Evolutionary conservation across 2,888 invertebrate genomes (phyloP).

Genomic region (Ophion costatus): DNA sequence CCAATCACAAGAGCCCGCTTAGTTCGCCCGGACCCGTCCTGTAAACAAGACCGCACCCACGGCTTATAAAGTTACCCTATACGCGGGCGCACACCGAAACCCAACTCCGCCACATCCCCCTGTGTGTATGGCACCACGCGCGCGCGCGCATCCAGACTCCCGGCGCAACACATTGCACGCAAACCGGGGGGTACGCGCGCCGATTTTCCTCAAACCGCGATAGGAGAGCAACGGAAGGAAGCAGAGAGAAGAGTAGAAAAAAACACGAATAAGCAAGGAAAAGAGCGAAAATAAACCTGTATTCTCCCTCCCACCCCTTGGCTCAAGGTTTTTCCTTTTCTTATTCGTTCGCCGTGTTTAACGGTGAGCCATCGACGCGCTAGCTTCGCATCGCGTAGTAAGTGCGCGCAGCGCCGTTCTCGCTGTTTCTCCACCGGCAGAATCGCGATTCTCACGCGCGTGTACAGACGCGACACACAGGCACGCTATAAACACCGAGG

Average conservation of each 20-base stretch:
- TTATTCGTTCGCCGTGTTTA: conserved; percentile 48
- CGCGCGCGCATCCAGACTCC: conserved; percentile 39
- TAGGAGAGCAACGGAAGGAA: conserved; percentile 9
- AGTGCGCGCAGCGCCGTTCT: conserved; percentile 73
- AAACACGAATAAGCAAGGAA: conserved; percentile 24
- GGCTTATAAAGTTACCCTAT: conserved; percentile 87
- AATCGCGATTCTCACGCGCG: conserved; percentile 41
- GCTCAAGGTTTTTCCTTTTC: conserved; percentile 6
- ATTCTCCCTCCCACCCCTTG: conserved; percentile 23
- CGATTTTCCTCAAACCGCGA: conserved; percentile 55
- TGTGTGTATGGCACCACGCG: conserved; percentile 16
- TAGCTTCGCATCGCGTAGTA: conserved; percentile 76
- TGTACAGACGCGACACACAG: conserved; percentile 13
- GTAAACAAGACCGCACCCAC: conserved; percentile 88
- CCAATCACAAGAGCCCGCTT: conserved; percentile 90
- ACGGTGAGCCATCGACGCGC: conserved; percentile 67
- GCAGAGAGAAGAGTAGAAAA: conserved; percentile 20
- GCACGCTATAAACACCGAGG: not conserved
- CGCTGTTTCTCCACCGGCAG: conserved; percentile 49
- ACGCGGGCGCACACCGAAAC: conserved; percentile 85
- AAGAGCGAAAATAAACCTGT: conserved; percentile 42
- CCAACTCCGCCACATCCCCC: conserved; percentile 74
- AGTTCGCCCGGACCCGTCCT: conserved; percentile 86
- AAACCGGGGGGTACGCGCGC: conserved; percentile 47
- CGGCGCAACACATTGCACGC: conserved; percentile 55